These are phyloP conservation scores for Menidia beryllina DNA, from an alignment of 2,113 vertebrate species.

Conservation along the genomic window DNA sequence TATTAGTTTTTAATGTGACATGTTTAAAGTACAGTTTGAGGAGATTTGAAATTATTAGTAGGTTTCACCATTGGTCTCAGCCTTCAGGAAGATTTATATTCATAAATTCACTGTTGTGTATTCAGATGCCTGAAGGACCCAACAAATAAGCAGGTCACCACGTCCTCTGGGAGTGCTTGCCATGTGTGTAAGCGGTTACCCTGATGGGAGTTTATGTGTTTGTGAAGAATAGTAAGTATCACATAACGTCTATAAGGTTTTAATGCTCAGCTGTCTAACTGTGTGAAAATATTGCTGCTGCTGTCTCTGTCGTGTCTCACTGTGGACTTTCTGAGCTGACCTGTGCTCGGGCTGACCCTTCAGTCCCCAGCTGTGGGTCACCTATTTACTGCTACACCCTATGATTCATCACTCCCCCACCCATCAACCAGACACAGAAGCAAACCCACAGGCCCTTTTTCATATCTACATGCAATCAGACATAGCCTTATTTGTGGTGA, in stretches of 20 bases:
- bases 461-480: slow-evolving; percentile 37
- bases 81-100: slow-evolving; percentile 63
- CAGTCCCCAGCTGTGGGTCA: slow-evolving; percentile 46
- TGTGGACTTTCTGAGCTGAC: slow-evolving; percentile 25
- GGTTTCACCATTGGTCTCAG: slow-evolving; percentile 24
- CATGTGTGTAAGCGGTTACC: not conserved
- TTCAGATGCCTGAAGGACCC: slow-evolving; percentile 62
- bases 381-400: slow-evolving; percentile 37
- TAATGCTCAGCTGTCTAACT: slow-evolving; percentile 1
- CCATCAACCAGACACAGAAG: slow-evolving; percentile 16
- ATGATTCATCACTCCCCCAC: slow-evolving; percentile 18
- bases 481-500: slow-evolving; percentile 27
- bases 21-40: slow-evolving; percentile 38
- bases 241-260: slow-evolving; percentile 18
- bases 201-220: slow-evolving; percentile 3
- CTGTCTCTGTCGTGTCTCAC: slow-evolving; percentile 40
- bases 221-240: slow-evolving; percentile 13
- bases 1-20: slow-evolving; percentile 22
- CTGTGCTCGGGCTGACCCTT: slow-evolving; percentile 43
- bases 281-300: slow-evolving; percentile 25
- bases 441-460: not conserved
- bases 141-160: slow-evolving; percentile 62
- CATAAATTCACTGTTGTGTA: slow-evolving; percentile 65
- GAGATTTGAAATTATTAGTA: slow-evolving; percentile 44
- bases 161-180: slow-evolving; percentile 51